Evolutionary conservation across 2,888 invertebrate species (phyloP).

Genomic region (Hemicrepidius hirtus): DNA sequence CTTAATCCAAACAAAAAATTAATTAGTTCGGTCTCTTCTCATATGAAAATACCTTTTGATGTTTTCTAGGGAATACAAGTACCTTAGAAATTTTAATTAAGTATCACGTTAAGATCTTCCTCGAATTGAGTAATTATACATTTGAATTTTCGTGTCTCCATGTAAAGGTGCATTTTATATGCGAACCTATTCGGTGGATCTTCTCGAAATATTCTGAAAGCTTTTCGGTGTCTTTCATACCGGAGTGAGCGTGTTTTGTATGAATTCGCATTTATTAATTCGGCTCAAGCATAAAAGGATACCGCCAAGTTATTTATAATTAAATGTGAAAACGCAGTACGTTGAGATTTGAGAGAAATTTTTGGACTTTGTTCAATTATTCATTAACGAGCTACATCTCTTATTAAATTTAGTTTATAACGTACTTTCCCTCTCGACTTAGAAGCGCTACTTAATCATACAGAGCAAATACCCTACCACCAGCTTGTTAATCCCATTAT

Average conservation of each 20-base stretch:
- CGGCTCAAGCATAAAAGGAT: conserved; percentile 19
- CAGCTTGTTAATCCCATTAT: conserved; percentile 46
- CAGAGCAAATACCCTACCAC: conserved; percentile 44
- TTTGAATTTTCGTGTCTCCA: not conserved
- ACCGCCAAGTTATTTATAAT: conserved; percentile 28
- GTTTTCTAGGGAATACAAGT: not conserved
- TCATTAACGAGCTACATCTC: conserved; percentile 32
- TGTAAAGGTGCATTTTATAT: conserved; percentile 22
- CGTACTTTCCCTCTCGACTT: conserved; percentile 41
- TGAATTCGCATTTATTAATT: conserved; percentile 38
- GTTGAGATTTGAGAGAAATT: conserved; percentile 17
- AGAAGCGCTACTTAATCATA: conserved; percentile 44
- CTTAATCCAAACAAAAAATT: no score
- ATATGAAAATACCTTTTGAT: not conserved
- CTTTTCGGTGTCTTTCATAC: conserved; percentile 34
- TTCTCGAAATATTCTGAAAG: conserved; percentile 24
- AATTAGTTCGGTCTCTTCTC: no score
- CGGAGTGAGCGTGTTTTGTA: conserved; percentile 19
- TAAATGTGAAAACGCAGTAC: conserved; percentile 24
- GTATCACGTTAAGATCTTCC: not conserved
- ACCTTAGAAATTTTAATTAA: conserved; percentile 8
- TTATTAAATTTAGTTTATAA: conserved; percentile 43
- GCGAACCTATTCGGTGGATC: not conserved
- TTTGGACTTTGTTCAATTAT: conserved; percentile 36
- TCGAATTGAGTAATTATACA: conserved; percentile 20